phyloP scores from a whole-genome alignment of 1,140 invertebrate genomes.

The Parapsyche elsis region DNA sequence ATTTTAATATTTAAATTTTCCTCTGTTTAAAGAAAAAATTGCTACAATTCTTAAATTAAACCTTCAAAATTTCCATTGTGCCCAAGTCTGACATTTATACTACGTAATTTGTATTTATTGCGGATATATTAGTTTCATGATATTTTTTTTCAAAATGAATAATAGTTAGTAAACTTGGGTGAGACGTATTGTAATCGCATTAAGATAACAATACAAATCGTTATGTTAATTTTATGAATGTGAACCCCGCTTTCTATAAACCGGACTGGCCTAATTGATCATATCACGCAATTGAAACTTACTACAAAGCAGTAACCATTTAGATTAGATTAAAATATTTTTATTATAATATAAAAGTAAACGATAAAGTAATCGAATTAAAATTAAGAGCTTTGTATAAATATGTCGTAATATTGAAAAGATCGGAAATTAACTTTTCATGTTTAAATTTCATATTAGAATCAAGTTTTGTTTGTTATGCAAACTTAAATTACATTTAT shows the following conservation, averaged over 20 bases:
- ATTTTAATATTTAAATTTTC: slow-evolving; percentile 16
- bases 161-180: too few relatives aligned
- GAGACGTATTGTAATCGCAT: background rate
- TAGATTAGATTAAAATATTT: too few relatives aligned
- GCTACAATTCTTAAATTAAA: background rate
- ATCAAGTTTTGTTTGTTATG: too few relatives aligned
- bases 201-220: slow-evolving; percentile 14
- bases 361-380: too few relatives aligned
- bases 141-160: background rate
- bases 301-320: too few relatives aligned
- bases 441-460: too few relatives aligned
- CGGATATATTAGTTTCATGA: background rate
- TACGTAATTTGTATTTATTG: background rate
- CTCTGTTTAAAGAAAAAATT: slow-evolving; percentile 2
- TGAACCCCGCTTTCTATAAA: background rate
- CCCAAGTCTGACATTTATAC: background rate
- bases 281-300: background rate
- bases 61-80: too few relatives aligned
- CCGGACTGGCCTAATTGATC: background rate
- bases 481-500: too few relatives aligned
- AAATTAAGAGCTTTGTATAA: too few relatives aligned
- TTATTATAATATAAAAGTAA: too few relatives aligned
- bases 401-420: too few relatives aligned
- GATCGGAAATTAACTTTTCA: too few relatives aligned
- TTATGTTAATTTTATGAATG: background rate